A percentile compares a stretch with the other conserved stretches of the same genome.
Conservation (phyloP, 2,797 vertebrate genomes). For the Cossypha caffra region DNA sequence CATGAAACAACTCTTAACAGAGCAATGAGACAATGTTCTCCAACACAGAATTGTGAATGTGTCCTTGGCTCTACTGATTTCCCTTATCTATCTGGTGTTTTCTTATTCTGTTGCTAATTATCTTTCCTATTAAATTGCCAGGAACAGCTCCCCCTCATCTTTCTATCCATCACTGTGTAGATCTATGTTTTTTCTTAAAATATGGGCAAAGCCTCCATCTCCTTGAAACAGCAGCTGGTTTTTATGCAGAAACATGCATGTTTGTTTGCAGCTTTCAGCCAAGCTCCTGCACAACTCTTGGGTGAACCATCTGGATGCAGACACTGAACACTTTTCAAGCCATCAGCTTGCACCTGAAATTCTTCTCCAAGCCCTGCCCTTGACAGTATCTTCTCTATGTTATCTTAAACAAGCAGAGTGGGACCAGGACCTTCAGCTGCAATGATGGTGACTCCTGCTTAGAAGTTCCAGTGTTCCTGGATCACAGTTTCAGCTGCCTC, state of each 20-base stretch:
- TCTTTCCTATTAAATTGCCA: conserved; percentile 7
- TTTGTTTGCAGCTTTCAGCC: conserved; percentile 20
- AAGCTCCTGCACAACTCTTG: background rate
- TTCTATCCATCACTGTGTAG: background rate
- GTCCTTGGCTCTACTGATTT: background rate
- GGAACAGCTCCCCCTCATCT: background rate
- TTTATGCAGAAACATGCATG: background rate
- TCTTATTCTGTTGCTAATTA: conserved; percentile 18
- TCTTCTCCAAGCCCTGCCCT: background rate
- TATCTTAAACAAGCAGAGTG: background rate
- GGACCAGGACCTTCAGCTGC: background rate
- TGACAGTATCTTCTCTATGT: background rate
- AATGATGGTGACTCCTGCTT: background rate
- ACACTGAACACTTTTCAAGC: background rate
- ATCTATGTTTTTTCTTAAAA: background rate
- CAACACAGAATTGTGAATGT: background rate
- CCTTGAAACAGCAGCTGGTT: background rate
- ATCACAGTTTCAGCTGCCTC: background rate
- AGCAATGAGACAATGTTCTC: background rate
- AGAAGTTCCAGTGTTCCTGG: background rate
- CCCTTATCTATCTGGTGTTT: background rate
- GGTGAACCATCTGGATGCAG: background rate
- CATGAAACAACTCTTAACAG: background rate
- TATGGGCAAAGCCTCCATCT: background rate
- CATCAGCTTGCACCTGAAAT: background rate